Evolutionary conservation across 2,113 vertebrate species (phyloP).

Genomic region (Galemys pyrenaicus): DNA sequence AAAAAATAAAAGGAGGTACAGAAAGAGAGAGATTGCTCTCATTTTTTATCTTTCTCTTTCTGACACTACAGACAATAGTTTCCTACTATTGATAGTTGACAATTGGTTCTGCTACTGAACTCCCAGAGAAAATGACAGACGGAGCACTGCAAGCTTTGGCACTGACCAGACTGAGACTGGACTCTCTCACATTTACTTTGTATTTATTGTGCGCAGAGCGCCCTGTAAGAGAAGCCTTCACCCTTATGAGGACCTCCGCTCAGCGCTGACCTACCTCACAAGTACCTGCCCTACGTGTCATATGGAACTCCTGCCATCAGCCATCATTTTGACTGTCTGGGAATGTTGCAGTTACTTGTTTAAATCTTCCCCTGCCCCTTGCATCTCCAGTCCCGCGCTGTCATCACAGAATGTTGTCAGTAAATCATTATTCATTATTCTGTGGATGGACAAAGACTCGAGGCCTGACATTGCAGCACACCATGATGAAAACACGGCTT

Average conservation of each 20-base stretch:
- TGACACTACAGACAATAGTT: not conserved
- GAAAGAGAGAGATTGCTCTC: not conserved
- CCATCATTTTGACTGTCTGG: not conserved
- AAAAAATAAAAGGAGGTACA: accelerated
- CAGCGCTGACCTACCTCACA: not conserved
- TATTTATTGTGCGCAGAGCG: not conserved
- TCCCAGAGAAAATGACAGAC: not conserved
- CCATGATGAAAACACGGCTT: not conserved
- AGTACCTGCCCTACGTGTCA: not conserved
- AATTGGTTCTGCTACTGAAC: not conserved
- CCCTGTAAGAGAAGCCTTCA: not conserved
- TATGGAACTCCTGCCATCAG: not conserved
- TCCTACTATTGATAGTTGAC: not conserved
- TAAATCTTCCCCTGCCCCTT: not conserved
- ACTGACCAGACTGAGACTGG: not conserved
- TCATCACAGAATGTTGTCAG: not conserved
- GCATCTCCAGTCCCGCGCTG: not conserved
- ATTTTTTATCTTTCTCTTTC: not conserved
- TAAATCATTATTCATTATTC: conserved; percentile 17
- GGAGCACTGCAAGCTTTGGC: not conserved
- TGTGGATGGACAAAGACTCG: not conserved
- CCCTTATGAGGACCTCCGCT: not conserved
- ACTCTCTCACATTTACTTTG: not conserved
- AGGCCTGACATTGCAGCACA: not conserved
- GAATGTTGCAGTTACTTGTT: not conserved